These are phyloP conservation scores for Seladonia tumulorum DNA, from an alignment of 2,888 invertebrate species.

Conservation along the genomic window DNA sequence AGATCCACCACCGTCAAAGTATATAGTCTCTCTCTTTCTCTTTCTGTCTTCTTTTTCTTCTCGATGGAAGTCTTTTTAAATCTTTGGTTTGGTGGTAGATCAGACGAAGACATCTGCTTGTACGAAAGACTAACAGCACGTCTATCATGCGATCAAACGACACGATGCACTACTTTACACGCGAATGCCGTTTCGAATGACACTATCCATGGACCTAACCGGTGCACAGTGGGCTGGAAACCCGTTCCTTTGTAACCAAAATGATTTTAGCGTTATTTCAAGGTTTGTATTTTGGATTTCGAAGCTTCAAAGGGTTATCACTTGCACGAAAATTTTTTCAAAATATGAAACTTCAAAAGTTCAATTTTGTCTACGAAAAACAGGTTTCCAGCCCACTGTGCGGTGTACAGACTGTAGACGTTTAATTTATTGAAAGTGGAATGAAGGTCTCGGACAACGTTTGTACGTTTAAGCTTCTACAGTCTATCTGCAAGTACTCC, in stretches of 20 bases:
- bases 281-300: not conserved
- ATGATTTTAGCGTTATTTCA: not conserved
- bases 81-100: constrained; percentile 67
- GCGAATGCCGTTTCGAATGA: constrained; percentile 68
- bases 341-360: too few relatives aligned
- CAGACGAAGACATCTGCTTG: constrained; percentile 64
- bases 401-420: constrained; percentile 26
- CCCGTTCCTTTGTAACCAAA: not conserved
- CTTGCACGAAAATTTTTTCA: too few relatives aligned
- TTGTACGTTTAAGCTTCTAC: not conserved
- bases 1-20: constrained; percentile 60
- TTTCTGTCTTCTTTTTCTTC: not conserved
- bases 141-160: constrained; percentile 59
- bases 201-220: constrained; percentile 68
- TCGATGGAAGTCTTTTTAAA: not conserved
- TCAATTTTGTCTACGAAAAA: not conserved
- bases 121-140: constrained; percentile 66
- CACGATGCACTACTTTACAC: constrained; percentile 75
- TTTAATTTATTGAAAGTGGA: not conserved
- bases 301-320: too few relatives aligned
- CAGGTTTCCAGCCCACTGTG: not conserved
- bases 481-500: constrained; percentile 21
- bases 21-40: not conserved
- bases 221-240: not conserved
- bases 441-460: not conserved